Conservation (phyloP, 2,797 vertebrate genomes). For the Halcyon chelicuti region DNA sequence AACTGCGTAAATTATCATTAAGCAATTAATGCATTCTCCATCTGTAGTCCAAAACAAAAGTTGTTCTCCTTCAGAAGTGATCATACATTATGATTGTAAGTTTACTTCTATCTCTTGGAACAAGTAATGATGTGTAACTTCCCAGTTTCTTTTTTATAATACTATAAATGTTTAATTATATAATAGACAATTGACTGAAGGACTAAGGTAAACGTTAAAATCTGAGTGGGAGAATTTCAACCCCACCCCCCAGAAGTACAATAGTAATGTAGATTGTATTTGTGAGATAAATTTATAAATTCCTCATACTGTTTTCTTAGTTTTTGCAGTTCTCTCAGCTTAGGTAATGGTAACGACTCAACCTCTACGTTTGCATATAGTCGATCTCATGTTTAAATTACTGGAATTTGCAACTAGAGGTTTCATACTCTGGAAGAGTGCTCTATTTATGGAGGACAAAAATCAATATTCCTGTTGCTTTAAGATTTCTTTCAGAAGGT, state of each 20-base stretch:
- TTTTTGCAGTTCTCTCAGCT: not conserved
- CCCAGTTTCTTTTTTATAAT: fast-evolving
- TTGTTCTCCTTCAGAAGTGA: not conserved
- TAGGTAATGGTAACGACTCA: not conserved
- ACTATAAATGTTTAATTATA: not conserved
- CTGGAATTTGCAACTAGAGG: not conserved
- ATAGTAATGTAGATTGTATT: not conserved
- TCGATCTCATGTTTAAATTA: not conserved
- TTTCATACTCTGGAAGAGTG: not conserved
- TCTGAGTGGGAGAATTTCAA: not conserved
- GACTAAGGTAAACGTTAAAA: not conserved
- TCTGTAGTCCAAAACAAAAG: not conserved
- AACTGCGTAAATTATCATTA: not conserved
- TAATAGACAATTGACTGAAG: not conserved
- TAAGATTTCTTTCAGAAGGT: not conserved
- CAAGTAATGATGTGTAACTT: not conserved
- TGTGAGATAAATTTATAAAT: not conserved
- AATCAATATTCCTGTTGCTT: not conserved
- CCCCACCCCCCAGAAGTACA: not conserved
- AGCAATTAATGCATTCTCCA: not conserved
- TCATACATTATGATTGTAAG: not conserved
- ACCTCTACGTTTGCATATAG: not conserved
- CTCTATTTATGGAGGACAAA: not conserved
- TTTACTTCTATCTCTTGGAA: not conserved
- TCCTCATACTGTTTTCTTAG: not conserved